Evolutionary conservation across 2,888 invertebrate species (phyloP).

Genomic region (Xestia sexstrigata): DNA sequence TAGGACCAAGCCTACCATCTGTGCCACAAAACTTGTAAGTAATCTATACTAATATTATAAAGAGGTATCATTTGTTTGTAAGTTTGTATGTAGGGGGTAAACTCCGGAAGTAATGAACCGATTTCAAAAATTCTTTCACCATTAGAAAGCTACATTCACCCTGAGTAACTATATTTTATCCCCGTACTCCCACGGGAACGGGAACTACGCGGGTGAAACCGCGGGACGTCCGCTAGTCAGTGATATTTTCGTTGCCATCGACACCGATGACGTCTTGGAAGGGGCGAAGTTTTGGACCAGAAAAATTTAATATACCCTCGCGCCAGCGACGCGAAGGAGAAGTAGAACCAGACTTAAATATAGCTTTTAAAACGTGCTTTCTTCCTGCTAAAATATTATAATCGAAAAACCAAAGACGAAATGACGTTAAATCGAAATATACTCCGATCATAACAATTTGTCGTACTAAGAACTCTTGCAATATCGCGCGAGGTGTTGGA

Average conservation of each 20-base stretch:
- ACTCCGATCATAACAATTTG: conserved; percentile 35
- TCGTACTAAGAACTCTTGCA: conserved; percentile 45
- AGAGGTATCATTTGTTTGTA: no score
- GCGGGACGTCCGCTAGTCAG: no score
- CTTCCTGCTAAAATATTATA: neutral
- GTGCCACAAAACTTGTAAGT: neutral
- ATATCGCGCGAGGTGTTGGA: conserved; percentile 52
- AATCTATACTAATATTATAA: no score
- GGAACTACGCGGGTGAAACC: no score
- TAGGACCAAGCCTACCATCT: neutral
- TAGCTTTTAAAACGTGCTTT: neutral
- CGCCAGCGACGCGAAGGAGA: neutral
- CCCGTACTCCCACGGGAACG: no score
- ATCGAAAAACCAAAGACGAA: neutral
- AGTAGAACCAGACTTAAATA: neutral
- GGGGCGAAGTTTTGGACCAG: neutral
- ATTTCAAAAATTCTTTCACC: no score
- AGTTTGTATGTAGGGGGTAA: no score
- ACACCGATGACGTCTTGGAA: neutral
- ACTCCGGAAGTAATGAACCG: no score
- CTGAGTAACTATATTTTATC: no score
- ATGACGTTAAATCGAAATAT: conserved; percentile 9
- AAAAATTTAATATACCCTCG: neutral
- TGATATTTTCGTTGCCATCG: neutral
- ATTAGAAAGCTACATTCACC: no score